A percentile compares a stretch with the other conserved stretches of the same genome.
Evolutionary conservation across 2,797 vertebrate species (phyloP).

Genomic region (Adrianichthys oophorus): DNA sequence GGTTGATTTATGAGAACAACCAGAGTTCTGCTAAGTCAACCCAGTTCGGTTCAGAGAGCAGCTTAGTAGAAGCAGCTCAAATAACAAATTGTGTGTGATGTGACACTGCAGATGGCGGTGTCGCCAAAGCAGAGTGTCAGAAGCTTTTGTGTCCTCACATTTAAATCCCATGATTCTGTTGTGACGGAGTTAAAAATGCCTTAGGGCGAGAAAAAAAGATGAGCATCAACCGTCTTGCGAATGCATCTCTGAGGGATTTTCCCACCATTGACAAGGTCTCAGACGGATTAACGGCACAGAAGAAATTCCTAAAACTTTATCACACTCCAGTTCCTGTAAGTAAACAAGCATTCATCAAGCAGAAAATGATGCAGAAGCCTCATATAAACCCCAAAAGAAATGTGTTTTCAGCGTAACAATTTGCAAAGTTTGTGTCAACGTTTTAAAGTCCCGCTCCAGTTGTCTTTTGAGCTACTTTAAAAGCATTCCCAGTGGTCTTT

Average conservation of each 20-base stretch:
- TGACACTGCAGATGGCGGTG: slow-evolving; percentile 9
- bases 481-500: too few relatives aligned
- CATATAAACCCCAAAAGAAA: too few relatives aligned
- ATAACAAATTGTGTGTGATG: background rate
- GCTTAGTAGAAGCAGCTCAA: background rate
- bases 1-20: slow-evolving; percentile 6
- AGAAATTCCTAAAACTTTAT: slow-evolving; percentile 31
- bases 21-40: background rate
- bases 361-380: too few relatives aligned
- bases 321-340: background rate
- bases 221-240: slow-evolving; percentile 11
- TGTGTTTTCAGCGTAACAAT: too few relatives aligned
- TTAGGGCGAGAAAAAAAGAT: slow-evolving; percentile 1
- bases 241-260: slow-evolving; percentile 32
- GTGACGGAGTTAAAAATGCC: slow-evolving; percentile 23
- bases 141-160: background rate
- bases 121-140: slow-evolving; percentile 2
- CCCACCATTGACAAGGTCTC: slow-evolving; percentile 17
- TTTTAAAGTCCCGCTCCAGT: too few relatives aligned
- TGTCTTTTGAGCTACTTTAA: too few relatives aligned
- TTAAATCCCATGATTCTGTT: slow-evolving; percentile 36
- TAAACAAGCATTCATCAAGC: too few relatives aligned
- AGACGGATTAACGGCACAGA: slow-evolving; percentile 15
- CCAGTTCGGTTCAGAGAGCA: background rate
- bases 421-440: too few relatives aligned